A percentile compares a stretch with the other conserved stretches of the same genome.
Conservation (phyloP, 2,113 vertebrate genomes). For the Antechinus stuartii region DNA sequence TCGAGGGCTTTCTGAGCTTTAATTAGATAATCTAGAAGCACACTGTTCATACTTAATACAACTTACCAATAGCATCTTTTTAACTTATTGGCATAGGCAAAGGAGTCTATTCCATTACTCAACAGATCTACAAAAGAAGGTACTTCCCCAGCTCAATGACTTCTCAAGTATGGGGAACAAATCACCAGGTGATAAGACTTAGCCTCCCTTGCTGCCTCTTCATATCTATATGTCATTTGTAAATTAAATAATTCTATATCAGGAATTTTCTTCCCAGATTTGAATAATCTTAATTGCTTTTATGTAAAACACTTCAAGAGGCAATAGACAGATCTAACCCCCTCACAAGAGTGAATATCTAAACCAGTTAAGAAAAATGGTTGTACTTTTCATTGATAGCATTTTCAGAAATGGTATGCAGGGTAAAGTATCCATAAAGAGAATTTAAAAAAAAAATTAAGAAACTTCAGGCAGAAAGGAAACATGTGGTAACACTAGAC, state of each 20-base stretch:
- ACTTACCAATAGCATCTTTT: neutral
- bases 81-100: neutral
- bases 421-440: neutral
- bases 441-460: neutral
- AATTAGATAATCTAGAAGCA: neutral
- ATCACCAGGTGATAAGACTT: neutral
- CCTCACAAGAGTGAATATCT: slow-evolving; percentile 17
- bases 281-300: slow-evolving; percentile 25
- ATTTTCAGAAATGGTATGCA: neutral
- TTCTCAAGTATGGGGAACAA: neutral
- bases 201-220: neutral
- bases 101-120: neutral
- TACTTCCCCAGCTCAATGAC: neutral
- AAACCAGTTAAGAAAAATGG: neutral
- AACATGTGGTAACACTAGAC: slow-evolving; percentile 16
- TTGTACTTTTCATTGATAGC: neutral
- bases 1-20: neutral
- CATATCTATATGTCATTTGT: neutral
- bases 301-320: slow-evolving; percentile 16
- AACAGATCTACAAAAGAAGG: neutral
- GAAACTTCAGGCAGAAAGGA: slow-evolving; percentile 26
- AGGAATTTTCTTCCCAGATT: neutral
- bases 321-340: neutral
- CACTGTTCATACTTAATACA: neutral
- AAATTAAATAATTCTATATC: neutral